Evolutionary conservation across 2,888 invertebrate genomes (phyloP), one percentile per base, ranked within the genome.

Genomic region (Loripinus fragilis): DNA sequence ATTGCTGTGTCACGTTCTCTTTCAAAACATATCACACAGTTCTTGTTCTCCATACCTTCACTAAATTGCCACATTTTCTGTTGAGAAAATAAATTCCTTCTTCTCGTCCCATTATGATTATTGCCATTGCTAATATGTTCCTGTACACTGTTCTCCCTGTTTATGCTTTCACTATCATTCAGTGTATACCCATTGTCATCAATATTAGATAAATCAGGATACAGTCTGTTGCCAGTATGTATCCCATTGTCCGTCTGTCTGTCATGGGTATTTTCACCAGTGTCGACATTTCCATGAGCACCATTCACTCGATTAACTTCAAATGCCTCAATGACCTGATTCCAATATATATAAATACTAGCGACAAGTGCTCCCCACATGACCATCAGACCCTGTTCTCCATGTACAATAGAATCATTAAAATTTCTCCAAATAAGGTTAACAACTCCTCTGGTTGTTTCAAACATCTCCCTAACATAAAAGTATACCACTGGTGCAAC

Each of bases 11-110:
- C 75, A 76, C 85, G 76, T 10, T 74, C 74, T 35, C 70, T 67
- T 66, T 85, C 78, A 42, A 84, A 80, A 66, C 86, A 85, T 45
- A 83, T 74, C 12, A 78, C 76, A 71, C 85, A 86, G 3, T 64
- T 10, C 1, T 42, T 15, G 60, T 65, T 28, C n/a, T 80, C 71
- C 0, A 30, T 45, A 28, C 28, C 45, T 41, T 33, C 12, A 1
- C 3, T 12, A 7, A 67, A 42, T 1, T 28, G 8, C 25, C 60
- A 25, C 5, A 12, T 12, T 38, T 5, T 5, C 38, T 38, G 38
- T 42, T 10, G 15, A 23, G 15, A 12, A 33, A 3, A 20, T 30
- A 25, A n/a, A 12, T 60, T 41, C 15, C 30, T 25, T 17, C 33
- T 25, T 33, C 50, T 52, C 15, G n/a, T 23, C 23, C 30, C 20